Conservation (phyloP, 2,888 invertebrate genomes). For the Melangyna quadrimaculata region DNA sequence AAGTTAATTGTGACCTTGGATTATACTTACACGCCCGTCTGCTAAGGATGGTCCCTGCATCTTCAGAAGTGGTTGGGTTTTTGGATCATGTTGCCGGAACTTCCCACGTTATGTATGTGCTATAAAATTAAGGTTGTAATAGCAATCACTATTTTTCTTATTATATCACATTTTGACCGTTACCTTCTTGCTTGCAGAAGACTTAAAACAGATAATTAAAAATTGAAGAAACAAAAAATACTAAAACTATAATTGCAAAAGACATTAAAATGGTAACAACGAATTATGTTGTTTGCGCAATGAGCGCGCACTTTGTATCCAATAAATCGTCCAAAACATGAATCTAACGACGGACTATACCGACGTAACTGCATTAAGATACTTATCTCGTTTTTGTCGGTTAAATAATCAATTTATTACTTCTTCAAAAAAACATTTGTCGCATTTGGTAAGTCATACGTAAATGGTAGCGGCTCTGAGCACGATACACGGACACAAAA, state of each 20-base stretch:
- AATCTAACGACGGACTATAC: constrained; percentile 12
- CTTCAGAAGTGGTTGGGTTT: not conserved
- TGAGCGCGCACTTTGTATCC: not conserved
- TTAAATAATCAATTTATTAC: constrained; percentile 36
- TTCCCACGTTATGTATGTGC: constrained; percentile 8
- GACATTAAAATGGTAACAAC: not conserved
- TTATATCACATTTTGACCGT: constrained; percentile 9
- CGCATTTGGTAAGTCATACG: not conserved
- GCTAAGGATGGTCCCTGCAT: not conserved
- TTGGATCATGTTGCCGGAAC: not conserved
- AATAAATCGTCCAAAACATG: constrained; percentile 16
- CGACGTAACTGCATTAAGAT: constrained; percentile 8
- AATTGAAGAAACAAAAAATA: constrained; percentile 5
- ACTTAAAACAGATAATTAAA: not conserved
- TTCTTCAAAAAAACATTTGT: constrained; percentile 22
- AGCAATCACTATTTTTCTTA: not conserved
- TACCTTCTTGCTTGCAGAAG: not conserved
- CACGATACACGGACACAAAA: not conserved
- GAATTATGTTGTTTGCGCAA: not conserved
- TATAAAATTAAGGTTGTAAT: not conserved
- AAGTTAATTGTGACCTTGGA: constrained; percentile 43
- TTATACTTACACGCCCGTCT: not conserved
- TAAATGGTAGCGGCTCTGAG: not conserved
- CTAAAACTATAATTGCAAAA: constrained; percentile 5
- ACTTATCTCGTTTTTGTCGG: constrained; percentile 2